These are phyloP conservation scores for Hyaena hyaena DNA, from an alignment of 2,113 vertebrate genomes.

Conservation along the genomic window DNA sequence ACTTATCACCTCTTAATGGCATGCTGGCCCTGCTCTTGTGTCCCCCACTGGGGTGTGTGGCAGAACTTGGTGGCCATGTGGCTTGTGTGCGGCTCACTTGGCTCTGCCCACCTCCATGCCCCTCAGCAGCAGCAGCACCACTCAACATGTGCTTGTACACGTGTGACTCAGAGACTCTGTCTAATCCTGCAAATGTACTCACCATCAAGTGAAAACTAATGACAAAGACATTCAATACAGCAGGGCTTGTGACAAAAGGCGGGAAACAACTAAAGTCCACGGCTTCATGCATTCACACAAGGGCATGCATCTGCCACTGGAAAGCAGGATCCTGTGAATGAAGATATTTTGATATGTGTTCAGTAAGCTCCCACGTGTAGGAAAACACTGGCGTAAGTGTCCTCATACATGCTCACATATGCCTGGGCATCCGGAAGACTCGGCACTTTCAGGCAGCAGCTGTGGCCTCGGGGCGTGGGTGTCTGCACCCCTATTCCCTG, in stretches of 20 bases:
- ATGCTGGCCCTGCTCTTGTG: neutral
- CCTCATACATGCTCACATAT: no score
- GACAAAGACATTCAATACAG: neutral
- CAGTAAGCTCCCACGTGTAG: accelerated
- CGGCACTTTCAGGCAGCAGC: accelerated
- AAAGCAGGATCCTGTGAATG: neutral
- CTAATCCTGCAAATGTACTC: neutral
- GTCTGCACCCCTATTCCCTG: neutral
- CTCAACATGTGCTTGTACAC: neutral
- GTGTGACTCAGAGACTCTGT: neutral
- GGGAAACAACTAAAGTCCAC: neutral
- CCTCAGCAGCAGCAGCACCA: neutral
- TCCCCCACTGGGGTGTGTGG: neutral
- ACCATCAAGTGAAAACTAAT: neutral
- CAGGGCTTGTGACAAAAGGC: neutral
- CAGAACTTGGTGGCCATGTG: neutral
- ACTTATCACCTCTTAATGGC: neutral
- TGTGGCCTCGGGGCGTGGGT: neutral
- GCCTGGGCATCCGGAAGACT: neutral
- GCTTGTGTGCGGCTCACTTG: neutral
- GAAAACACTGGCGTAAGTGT: neutral
- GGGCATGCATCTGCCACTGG: accelerated
- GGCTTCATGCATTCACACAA: neutral
- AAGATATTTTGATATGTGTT: neutral
- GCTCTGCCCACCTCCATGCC: neutral